phyloP scores from a whole-genome alignment of 2,888 invertebrate genomes.

The Trichogramma evanescens region DNA sequence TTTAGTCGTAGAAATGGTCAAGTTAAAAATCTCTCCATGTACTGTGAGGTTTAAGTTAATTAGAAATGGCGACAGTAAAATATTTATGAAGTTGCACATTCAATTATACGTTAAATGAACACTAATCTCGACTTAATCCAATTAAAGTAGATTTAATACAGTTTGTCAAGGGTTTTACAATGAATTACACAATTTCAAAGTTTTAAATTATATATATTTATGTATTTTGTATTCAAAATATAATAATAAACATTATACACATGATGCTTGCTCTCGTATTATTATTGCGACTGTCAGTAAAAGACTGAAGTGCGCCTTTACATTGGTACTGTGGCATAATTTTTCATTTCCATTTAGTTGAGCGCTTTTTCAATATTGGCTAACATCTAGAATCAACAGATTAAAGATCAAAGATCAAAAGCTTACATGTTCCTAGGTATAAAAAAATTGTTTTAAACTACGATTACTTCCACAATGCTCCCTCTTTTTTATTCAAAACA shows the following conservation, averaged over 20 bases:
- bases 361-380: conserved; percentile 23
- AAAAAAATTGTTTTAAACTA: conserved; percentile 2
- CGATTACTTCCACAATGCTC: conserved; percentile 6
- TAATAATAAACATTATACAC: conserved; percentile 45
- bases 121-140: too few relatives aligned
- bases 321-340: conserved; percentile 38
- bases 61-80: too few relatives aligned
- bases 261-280: conserved; percentile 40
- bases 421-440: neutral
- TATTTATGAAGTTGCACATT: too few relatives aligned
- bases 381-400: conserved; percentile 39
- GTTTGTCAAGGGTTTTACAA: too few relatives aligned
- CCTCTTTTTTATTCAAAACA: conserved; percentile 7
- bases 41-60: too few relatives aligned
- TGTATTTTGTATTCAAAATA: conserved; percentile 48
- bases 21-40: too few relatives aligned
- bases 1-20: too few relatives aligned
- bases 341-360: conserved; percentile 23
- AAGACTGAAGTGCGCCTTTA: conserved; percentile 34
- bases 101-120: too few relatives aligned
- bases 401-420: conserved; percentile 5
- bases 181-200: too few relatives aligned
- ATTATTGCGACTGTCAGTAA: conserved; percentile 30
- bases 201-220: conserved; percentile 44
- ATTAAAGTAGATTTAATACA: too few relatives aligned